Evolutionary conservation across 1,140 invertebrate species (phyloP).

Genomic region (Aleiodes sp.): DNA sequence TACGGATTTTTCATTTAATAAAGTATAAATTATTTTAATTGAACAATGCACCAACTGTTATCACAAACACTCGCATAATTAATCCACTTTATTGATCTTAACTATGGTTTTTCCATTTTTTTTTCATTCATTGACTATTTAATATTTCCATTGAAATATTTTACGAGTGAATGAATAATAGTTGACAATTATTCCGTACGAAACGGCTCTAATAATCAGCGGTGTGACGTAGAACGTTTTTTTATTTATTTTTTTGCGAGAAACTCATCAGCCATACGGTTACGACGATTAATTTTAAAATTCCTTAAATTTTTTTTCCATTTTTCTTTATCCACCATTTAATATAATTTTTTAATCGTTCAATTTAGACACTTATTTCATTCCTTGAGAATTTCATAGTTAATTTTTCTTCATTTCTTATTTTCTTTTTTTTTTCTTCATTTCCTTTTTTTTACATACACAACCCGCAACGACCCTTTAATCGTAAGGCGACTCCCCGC

Average conservation of each 20-base stretch:
- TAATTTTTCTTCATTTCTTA: no score
- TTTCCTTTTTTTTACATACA: conserved; percentile 39
- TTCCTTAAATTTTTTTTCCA: conserved; percentile 45
- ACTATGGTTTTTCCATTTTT: background rate
- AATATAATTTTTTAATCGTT: conserved; percentile 33
- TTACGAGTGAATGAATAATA: conserved; percentile 46
- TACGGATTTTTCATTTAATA: background rate
- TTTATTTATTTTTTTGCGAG: conserved; percentile 43
- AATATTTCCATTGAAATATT: no score
- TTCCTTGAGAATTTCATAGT: conserved; percentile 23
- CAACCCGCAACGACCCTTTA: conserved; percentile 28
- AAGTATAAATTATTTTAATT: background rate
- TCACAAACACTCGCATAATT: no score
- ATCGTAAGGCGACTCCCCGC: conserved; percentile 56
- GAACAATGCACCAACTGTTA: conserved; percentile 1
- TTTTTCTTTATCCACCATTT: conserved; percentile 39
- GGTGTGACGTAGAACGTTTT: conserved; percentile 50
- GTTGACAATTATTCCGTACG: conserved; percentile 47
- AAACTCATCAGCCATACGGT: conserved; percentile 52
- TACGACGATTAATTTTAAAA: conserved; percentile 45
- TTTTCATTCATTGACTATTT: background rate
- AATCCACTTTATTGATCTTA: background rate
- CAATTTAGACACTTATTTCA: conserved; percentile 33
- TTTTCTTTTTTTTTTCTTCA: no score
- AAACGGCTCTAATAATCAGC: conserved; percentile 51